Conservation (phyloP, 2,113 vertebrate species). For the Struthio camelus region DNA sequence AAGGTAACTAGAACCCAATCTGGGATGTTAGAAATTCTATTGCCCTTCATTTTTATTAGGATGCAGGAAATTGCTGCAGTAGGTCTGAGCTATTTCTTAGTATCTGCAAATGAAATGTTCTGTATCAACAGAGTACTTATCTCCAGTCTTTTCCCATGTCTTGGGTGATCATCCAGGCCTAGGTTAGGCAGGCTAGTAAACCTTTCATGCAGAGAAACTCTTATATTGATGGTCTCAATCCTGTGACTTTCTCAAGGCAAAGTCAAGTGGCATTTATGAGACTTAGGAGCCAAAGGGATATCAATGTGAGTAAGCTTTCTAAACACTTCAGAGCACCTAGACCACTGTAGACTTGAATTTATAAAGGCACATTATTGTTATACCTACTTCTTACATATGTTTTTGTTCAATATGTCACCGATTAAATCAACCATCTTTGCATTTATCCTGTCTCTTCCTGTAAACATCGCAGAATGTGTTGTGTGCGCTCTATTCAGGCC, state of each 20-base stretch:
- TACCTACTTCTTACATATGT: background rate
- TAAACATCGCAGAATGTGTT: background rate
- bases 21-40: background rate
- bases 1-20: background rate
- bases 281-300: background rate
- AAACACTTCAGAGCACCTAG: background rate
- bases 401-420: background rate
- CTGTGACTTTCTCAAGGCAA: background rate
- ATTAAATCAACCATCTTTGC: background rate
- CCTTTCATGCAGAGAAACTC: background rate
- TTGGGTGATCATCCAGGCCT: background rate
- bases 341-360: background rate
- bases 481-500: background rate
- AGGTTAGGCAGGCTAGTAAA: background rate
- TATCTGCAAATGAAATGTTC: background rate
- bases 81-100: background rate
- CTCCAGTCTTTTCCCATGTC: background rate
- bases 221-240: background rate
- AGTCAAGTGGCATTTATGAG: background rate
- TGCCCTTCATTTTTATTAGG: background rate
- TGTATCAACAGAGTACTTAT: background rate
- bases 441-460: background rate
- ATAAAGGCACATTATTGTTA: fast-evolving
- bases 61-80: background rate
- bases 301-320: background rate